A percentile compares a stretch with the other conserved stretches of the same genome.
phyloP scores from a whole-genome alignment of 2,797 vertebrate species.

The Notoglanidium macrostoma region DNA sequence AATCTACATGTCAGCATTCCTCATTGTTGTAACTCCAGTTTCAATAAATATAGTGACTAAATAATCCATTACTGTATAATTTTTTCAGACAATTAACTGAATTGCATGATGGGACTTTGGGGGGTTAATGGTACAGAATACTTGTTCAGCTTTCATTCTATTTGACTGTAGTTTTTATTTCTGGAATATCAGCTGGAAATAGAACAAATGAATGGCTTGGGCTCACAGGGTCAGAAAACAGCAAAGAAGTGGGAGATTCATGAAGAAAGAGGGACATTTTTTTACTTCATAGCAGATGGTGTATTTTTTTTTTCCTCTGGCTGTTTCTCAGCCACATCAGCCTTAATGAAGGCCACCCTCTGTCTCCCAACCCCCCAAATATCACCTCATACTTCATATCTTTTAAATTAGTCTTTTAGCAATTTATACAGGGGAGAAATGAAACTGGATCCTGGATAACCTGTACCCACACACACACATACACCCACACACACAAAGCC shows the following conservation, averaged over 20 bases:
- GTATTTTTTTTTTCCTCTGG: slow-evolving; percentile 1
- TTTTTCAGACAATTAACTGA: not conserved
- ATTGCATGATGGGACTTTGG: not conserved
- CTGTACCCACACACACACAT: slow-evolving; percentile 4
- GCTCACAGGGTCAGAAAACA: not conserved
- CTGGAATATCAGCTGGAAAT: not conserved
- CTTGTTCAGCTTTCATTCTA: not conserved
- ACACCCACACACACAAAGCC: not conserved
- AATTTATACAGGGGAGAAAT: slow-evolving; percentile 35
- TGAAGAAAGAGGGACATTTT: not conserved
- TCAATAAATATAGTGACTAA: not conserved
- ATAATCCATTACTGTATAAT: not conserved
- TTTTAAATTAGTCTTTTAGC: slow-evolving; percentile 50
- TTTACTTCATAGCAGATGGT: slow-evolving; percentile 28
- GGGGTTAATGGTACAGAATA: not conserved
- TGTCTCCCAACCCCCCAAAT: slow-evolving; percentile 29
- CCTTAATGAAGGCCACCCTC: slow-evolving; percentile 54
- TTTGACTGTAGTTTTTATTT: not conserved
- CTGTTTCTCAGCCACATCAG: slow-evolving; percentile 45
- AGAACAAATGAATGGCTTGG: slow-evolving; percentile 15
- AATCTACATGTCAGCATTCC: not conserved
- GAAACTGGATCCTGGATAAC: slow-evolving; percentile 22
- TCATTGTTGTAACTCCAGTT: not conserved
- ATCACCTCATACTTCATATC: slow-evolving; percentile 53
- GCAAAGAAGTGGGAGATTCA: slow-evolving; percentile 11